Base-by-base conservation (phyloP, 2,888 invertebrate species). In the Parasteatoda lunata region DNA sequence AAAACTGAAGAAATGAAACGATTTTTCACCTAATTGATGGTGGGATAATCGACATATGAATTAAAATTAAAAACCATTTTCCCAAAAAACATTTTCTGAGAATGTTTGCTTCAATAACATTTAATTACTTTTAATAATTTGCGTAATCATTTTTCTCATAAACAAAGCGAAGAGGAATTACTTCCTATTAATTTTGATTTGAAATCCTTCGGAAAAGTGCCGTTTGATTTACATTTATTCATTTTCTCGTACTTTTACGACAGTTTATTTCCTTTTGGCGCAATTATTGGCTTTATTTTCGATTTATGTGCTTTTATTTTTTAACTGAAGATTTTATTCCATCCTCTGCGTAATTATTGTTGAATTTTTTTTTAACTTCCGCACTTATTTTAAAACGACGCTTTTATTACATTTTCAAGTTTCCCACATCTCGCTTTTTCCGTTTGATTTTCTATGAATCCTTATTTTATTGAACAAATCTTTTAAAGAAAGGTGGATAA, bases 111-210 rank as follows among this genome's bases (percentile, higher is more conserved):
- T 68, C 52, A 68, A 77, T n/a, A 51, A 66, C 66, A 30, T 51
- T 77, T 77, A 68, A 77, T 54, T 52, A 30, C 68, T 11, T 51
- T 6, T 77, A 77, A 68, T 52, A 77, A 15, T 68, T 68, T 68
- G 30, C 45, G 66, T 15, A 68, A 66, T 30, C 66, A 49, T 68
- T 68, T 52, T 45, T 15, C 45, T 45, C 4, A 49, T 30, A 77
- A 77, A 77, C 51, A 52, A 11, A 3, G 47, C 47, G 13, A 15
- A 9, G 66, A 77, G 45, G 65, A 51, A 77, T 66, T 54, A 52
- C 68, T 11, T 51, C 48, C 52, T 3, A 68, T 77, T 77, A 77
- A 68, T 77, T 77, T 77, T 77, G 77, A 77, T 77, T 68, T 77
- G 15, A 66, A 77, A 77, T 51, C 66, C 52, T 13, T 7, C 52